Evolutionary conservation across 2,888 invertebrate species (phyloP).

Genomic region (Malthinus seriepunctatus): DNA sequence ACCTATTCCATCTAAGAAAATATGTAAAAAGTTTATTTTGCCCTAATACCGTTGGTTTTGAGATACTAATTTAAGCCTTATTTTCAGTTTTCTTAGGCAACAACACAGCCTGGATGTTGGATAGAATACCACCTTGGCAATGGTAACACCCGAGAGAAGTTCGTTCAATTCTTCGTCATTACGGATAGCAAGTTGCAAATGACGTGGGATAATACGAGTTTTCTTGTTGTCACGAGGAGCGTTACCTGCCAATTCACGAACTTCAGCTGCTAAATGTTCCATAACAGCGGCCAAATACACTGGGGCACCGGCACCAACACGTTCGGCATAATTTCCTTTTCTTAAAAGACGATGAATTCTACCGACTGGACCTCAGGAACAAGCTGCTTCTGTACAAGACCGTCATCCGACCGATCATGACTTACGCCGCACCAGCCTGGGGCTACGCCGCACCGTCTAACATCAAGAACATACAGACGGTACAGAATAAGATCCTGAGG

Average conservation of each 20-base stretch:
- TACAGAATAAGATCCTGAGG: no score
- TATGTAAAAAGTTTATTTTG: no score
- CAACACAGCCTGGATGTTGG: slow-evolving; percentile 75
- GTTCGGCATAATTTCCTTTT: slow-evolving; percentile 65
- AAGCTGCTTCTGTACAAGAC: no score
- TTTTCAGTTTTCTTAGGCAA: slow-evolving; percentile 70
- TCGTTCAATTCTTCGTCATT: slow-evolving; percentile 84
- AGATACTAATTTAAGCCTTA: slow-evolving; percentile 13
- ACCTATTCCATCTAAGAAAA: no score
- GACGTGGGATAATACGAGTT: slow-evolving; percentile 73
- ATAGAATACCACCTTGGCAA: slow-evolving; percentile 86
- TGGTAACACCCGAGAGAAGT: slow-evolving; percentile 76
- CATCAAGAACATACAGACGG: no score
- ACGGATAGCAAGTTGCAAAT: slow-evolving; percentile 76
- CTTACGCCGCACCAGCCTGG: no score
- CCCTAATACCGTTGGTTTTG: no score
- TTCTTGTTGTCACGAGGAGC: slow-evolving; percentile 72
- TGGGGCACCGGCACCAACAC: slow-evolving; percentile 57
- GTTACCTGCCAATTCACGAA: slow-evolving; percentile 68
- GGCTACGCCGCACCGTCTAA: no score
- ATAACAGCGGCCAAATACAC: slow-evolving; percentile 57
- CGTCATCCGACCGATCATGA: no score
- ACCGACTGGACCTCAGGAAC: no score
- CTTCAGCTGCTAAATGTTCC: slow-evolving; percentile 68
- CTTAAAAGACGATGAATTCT: slow-evolving; percentile 54